Evolutionary conservation across 2,113 vertebrate species (phyloP).

Genomic region (Heterotilapia buettikoferi): DNA sequence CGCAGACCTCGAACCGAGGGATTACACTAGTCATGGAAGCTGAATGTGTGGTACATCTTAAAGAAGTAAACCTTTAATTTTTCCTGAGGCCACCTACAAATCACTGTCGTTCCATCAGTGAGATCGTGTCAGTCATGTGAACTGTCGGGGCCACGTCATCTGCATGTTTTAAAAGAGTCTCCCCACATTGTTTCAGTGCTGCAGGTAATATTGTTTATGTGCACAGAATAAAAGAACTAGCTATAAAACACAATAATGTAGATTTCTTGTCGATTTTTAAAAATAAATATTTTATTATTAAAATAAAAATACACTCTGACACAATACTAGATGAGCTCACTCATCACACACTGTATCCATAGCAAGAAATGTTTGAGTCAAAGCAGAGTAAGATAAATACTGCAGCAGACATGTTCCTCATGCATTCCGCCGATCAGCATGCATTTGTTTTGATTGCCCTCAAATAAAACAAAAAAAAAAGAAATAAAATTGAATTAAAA

Average conservation of each 20-base stretch:
- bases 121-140: neutral
- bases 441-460: conserved; percentile 45
- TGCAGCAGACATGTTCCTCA: conserved; percentile 35
- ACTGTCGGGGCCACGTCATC: neutral
- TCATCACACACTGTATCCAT: conserved; percentile 24
- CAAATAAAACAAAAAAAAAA: neutral
- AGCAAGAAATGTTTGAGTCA: conserved; percentile 33
- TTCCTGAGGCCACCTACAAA: neutral
- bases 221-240: neutral
- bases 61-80: neutral
- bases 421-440: conserved; percentile 43
- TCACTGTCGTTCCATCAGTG: neutral
- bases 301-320: neutral
- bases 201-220: neutral
- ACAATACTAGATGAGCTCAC: conserved; percentile 2
- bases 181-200: neutral
- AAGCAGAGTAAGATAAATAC: conserved; percentile 18
- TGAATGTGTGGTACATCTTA: neutral
- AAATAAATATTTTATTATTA: neutral
- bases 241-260: neutral
- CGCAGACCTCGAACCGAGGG: neutral
- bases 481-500: conserved; percentile 34
- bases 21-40: neutral
- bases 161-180: neutral
- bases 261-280: neutral